phyloP scores from a whole-genome alignment of 2,888 invertebrate species.

The Ochropleura plecta region DNA sequence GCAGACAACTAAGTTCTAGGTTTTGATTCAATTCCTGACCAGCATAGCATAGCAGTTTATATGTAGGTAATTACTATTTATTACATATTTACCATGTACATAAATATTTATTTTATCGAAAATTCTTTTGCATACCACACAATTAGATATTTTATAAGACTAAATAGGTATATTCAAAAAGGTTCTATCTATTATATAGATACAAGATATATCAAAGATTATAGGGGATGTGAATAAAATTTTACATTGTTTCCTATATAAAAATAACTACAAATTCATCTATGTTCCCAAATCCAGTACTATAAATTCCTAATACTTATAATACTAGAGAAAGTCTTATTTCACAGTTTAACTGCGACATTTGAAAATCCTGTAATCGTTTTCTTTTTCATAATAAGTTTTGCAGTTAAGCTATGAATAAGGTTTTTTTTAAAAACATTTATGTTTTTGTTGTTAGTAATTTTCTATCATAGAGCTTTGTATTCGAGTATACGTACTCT shows the following conservation, averaged over 20 bases:
- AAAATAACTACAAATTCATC: conserved; percentile 75
- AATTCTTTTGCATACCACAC: conserved; percentile 33
- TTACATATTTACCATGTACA: conserved; percentile 26
- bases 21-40: conserved; percentile 23
- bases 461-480: conserved; percentile 18
- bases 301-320: conserved; percentile 57
- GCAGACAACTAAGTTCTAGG: not conserved
- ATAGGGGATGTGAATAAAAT: conserved; percentile 41
- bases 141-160: conserved; percentile 33
- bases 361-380: conserved; percentile 50
- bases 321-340: conserved; percentile 57
- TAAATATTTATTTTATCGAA: conserved; percentile 10
- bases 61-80: conserved; percentile 15
- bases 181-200: conserved; percentile 56
- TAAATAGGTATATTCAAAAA: conserved; percentile 58
- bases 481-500: conserved; percentile 33
- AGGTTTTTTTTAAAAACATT: conserved; percentile 22
- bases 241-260: conserved; percentile 64
- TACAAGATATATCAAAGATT: conserved; percentile 50
- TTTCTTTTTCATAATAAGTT: conserved; percentile 45
- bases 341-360: conserved; percentile 64
- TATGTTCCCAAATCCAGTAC: conserved; percentile 78
- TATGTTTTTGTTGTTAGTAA: conserved; percentile 3
- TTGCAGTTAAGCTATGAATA: conserved; percentile 63
- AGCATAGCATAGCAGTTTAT: conserved; percentile 22